Conservation (phyloP, 2,888 invertebrate genomes). For the Sylvicola cinctus region DNA sequence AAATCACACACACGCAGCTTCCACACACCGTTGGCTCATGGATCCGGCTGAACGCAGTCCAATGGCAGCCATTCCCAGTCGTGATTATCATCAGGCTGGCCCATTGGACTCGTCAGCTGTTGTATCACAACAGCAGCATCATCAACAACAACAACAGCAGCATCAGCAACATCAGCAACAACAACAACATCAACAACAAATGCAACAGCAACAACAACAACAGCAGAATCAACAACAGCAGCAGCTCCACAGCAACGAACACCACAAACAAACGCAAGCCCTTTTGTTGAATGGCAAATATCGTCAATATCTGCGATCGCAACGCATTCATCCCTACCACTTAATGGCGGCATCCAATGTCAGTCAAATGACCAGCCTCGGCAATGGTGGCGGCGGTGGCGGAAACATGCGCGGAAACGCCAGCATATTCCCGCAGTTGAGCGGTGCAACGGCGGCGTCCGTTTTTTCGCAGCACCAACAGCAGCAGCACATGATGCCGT, state of each 20-base stretch:
- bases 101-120: constrained; percentile 7
- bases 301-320: constrained; percentile 33
- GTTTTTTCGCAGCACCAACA: no score
- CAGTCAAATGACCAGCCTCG: constrained; percentile 7
- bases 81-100: constrained; percentile 25
- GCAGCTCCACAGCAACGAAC: constrained; percentile 4
- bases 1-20: constrained; percentile 8
- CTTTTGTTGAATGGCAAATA: constrained; percentile 29
- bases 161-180: no score
- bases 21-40: constrained; percentile 7
- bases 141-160: not conserved
- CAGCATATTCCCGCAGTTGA: constrained; percentile 26
- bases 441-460: no score
- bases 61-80: constrained; percentile 25
- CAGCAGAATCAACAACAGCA: constrained; percentile 5
- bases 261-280: constrained; percentile 13
- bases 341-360: constrained; percentile 24
- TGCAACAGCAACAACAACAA: constrained; percentile 3
- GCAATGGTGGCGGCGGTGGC: no score
- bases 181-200: no score
- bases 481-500: constrained; percentile 20
- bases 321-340: constrained; percentile 35
- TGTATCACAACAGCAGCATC: constrained; percentile 1
- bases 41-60: constrained; percentile 20
- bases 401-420: constrained; percentile 10